Evolutionary conservation across 2,888 invertebrate species (phyloP).

Genomic region (Augiades crinisus): DNA sequence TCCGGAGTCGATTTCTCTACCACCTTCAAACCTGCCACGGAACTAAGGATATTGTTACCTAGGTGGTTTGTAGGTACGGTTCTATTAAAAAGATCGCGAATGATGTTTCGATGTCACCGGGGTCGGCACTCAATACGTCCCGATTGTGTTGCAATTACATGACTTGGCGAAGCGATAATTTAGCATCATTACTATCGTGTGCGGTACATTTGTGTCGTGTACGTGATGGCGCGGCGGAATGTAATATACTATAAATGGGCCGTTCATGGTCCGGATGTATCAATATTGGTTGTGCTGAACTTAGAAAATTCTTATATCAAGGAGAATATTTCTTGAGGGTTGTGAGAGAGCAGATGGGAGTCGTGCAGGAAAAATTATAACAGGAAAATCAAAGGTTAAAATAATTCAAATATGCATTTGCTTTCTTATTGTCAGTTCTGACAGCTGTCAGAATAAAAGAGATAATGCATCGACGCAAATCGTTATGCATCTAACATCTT

Average conservation of each 20-base stretch:
- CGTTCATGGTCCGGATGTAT: neutral
- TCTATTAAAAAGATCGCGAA: neutral
- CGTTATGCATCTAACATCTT: constrained; percentile 14
- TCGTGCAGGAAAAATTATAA: no score
- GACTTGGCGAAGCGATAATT: constrained; percentile 58
- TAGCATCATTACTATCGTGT: constrained; percentile 53
- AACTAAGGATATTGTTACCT: no score
- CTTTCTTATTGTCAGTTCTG: neutral
- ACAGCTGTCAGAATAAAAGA: neutral
- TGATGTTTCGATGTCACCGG: constrained; percentile 2
- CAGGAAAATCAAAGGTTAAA: neutral
- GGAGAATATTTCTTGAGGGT: no score
- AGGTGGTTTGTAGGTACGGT: no score
- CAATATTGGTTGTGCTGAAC: neutral
- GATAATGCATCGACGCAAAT: constrained; percentile 7
- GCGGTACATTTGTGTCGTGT: constrained; percentile 14
- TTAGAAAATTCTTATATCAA: neutral
- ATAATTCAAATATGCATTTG: constrained; percentile 27
- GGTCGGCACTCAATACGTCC: constrained; percentile 42
- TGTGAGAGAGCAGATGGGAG: no score
- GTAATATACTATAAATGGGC: constrained; percentile 5
- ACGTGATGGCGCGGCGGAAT: constrained; percentile 27
- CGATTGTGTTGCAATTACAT: constrained; percentile 59
- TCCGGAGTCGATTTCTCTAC: no score
- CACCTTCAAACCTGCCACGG: no score